Evolutionary conservation across 1,140 invertebrate genomes (phyloP), one percentile per base, ranked within the genome.

Genomic region (Cylas formicarius): DNA sequence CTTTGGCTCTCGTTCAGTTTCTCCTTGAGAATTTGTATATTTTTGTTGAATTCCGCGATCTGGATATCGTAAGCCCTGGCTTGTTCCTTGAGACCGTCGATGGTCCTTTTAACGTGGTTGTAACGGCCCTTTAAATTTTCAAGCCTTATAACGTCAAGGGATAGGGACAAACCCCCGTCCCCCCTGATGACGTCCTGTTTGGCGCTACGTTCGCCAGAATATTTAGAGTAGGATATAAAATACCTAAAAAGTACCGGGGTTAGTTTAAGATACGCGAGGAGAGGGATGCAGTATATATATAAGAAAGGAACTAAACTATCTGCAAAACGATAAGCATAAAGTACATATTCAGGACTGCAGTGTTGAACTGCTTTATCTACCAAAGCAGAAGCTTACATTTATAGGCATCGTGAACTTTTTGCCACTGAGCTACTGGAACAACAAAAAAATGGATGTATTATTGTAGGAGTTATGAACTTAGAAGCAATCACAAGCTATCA

Each of bases 161-260:
- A 57, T 21, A 56, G 51, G 1, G 62, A 62, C 3, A 65, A 49
- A 29, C 52, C 43, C 16, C 58, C 51, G 45, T 61, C 56, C 6
- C 51, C 46, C 3, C 17, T 33, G 3, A 65, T 53, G 34, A 44
- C 32, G 33, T 38, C 48, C 43, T 63, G 61, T 47, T 52, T 49
- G 10, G 38, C 50, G 31, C 51, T 60, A 32, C 60, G 63, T 27
- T 57, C 48, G 2, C 54, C 50, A 4, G 60, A 60, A 44, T 65
- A 65, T 48, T 48, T 57, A 8, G 63, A 65, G 38, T 51, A 52
- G 2, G 42, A 54, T 8, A 59, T 54, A 17, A 40, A 40, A 45
- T 55, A 61, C 42, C 48, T 56, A 20, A 39, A 45, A 48, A 16
- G n/a, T n/a, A n/a, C n/a, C n/a, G n/a, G n/a, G n/a, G n/a, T n/a